Evolutionary conservation across 2,888 invertebrate genomes (phyloP).

Genomic region (Apotomis turbidana): DNA sequence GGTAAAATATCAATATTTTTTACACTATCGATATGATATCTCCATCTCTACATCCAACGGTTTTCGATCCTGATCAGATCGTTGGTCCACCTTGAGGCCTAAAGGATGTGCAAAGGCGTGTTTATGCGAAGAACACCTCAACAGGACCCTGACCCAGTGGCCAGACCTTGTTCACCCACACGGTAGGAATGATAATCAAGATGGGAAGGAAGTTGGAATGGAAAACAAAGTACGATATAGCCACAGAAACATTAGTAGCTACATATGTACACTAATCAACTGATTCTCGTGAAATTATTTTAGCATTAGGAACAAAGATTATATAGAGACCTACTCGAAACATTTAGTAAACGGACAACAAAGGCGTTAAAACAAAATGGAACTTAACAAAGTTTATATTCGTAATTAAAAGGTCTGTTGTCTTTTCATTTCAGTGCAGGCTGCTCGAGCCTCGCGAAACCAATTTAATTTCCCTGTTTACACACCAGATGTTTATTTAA

Average conservation of each 20-base stretch:
- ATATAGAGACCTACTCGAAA: no score
- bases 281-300: no score
- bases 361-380: neutral
- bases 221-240: no score
- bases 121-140: neutral
- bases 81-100: no score
- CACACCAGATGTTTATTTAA: neutral
- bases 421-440: neutral
- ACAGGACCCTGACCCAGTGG: conserved; percentile 11
- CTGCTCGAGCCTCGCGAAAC: conserved; percentile 1
- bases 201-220: neutral
- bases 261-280: no score
- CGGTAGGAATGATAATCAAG: conserved; percentile 14
- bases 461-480: conserved; percentile 21
- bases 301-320: no score
- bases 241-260: no score
- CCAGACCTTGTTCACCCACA: conserved; percentile 1
- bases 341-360: no score
- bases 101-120: neutral
- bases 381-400: neutral
- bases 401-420: conserved; percentile 3
- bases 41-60: no score
- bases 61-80: no score
- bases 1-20: no score
- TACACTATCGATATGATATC: no score